Conservation (phyloP, 2,888 invertebrate species). For the Trichopria drosophilae region DNA sequence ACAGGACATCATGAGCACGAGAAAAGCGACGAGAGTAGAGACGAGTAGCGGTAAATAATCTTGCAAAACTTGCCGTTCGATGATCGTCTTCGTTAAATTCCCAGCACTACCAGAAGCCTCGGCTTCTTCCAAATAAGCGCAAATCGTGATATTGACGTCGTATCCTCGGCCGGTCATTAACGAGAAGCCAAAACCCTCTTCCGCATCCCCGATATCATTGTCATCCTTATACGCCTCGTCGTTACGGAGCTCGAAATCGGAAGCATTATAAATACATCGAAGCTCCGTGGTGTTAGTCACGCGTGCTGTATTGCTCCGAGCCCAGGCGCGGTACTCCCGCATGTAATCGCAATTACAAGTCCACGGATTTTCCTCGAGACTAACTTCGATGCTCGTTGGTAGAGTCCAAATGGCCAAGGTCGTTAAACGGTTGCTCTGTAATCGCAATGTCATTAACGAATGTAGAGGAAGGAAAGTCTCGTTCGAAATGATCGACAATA, state of each 20-base stretch:
- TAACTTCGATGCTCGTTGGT: constrained; percentile 67
- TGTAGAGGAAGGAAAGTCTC: constrained; percentile 71
- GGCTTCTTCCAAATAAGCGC: constrained; percentile 68
- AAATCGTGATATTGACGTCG: constrained; percentile 64
- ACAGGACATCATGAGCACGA: constrained; percentile 69
- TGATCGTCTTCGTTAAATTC: constrained; percentile 74
- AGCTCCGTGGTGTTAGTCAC: constrained; percentile 69
- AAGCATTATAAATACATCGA: constrained; percentile 70
- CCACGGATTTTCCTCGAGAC: constrained; percentile 76
- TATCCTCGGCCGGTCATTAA: constrained; percentile 20
- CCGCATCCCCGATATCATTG: constrained; percentile 31
- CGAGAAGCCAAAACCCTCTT: constrained; percentile 29
- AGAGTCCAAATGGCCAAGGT: constrained; percentile 74
- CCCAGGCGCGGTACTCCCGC: constrained; percentile 76
- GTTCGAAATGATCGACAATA: constrained; percentile 70
- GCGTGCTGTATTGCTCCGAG: constrained; percentile 66
- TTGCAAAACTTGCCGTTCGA: constrained; percentile 71
- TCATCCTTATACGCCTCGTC: constrained; percentile 63
- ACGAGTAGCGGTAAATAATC: constrained; percentile 77
- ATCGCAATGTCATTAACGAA: constrained; percentile 67
- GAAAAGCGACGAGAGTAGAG: constrained; percentile 69
- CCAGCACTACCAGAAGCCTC: constrained; percentile 62
- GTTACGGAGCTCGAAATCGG: constrained; percentile 61
- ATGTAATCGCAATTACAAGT: constrained; percentile 81
- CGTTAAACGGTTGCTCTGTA: constrained; percentile 74